Evolutionary conservation across 2,113 vertebrate genomes (phyloP).

Genomic region (Ictalurus furcatus): DNA sequence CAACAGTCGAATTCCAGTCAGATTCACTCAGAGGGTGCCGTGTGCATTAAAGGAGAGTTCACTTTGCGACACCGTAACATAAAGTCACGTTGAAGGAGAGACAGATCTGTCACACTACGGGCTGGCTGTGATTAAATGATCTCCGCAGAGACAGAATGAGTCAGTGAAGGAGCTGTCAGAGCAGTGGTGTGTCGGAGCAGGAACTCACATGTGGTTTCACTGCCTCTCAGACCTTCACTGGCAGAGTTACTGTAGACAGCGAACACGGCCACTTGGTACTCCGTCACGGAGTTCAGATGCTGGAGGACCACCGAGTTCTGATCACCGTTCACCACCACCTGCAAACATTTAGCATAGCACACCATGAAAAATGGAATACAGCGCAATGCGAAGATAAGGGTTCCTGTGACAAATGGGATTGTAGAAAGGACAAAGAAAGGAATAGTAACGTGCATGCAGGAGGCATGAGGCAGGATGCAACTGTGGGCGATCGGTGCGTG

Average conservation of each 20-base stretch:
- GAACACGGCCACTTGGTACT: slow-evolving; percentile 94
- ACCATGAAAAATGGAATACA: neutral
- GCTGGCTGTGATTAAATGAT: slow-evolving; percentile 5
- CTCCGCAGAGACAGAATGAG: neutral
- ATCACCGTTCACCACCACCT: slow-evolving; percentile 85
- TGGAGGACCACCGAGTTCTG: slow-evolving; percentile 80
- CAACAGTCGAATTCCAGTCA: neutral
- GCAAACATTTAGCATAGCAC: slow-evolving; percentile 3
- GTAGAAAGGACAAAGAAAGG: neutral
- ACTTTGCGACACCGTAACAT: neutral
- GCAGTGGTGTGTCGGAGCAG: neutral
- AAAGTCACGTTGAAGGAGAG: neutral
- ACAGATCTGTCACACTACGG: neutral
- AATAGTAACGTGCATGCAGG: neutral
- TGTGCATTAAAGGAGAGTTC: neutral
- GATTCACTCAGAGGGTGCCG: neutral
- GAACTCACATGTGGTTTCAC: slow-evolving; percentile 84
- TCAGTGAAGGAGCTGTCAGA: neutral
- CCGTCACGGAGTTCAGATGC: slow-evolving; percentile 89
- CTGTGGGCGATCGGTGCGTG: neutral
- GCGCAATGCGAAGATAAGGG: neutral
- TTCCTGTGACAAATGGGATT: neutral
- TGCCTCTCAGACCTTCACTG: slow-evolving; percentile 88
- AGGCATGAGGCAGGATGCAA: neutral
- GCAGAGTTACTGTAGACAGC: slow-evolving; percentile 86